A percentile compares a stretch with the other conserved stretches of the same genome.
Conservation (phyloP, 2,113 vertebrate genomes). For the Chlorodrepanis virens region DNA sequence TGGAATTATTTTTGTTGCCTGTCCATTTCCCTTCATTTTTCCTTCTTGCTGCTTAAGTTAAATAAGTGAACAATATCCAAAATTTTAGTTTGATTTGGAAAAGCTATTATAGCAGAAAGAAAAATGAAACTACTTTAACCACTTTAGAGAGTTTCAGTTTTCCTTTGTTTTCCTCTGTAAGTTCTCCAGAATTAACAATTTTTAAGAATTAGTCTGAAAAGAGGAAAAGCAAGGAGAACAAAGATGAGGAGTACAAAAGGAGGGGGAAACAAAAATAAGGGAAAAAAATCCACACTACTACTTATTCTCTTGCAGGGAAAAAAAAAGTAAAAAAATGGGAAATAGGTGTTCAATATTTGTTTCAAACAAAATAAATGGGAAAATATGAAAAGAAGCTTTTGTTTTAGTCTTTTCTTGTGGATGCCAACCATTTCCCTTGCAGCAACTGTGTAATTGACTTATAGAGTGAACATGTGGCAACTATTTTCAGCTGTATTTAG, state of each 20-base stretch:
- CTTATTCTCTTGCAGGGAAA: background rate
- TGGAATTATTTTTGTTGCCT: background rate
- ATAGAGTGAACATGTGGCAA: conserved; percentile 51
- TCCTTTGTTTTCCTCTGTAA: conserved; percentile 21
- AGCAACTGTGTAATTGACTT: conserved; percentile 22
- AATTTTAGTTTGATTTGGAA: conserved; percentile 51
- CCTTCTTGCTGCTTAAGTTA: background rate
- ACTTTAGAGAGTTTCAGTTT: conserved; percentile 41
- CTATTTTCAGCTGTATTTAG: conserved; percentile 34
- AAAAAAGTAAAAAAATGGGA: background rate
- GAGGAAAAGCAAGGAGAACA: background rate
- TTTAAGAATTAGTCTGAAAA: background rate
- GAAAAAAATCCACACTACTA: background rate
- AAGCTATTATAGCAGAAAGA: background rate
- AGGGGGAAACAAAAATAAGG: background rate
- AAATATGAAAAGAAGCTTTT: background rate
- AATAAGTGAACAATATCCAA: conserved; percentile 21
- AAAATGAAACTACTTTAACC: conserved; percentile 38
- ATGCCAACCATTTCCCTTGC: conserved; percentile 28
- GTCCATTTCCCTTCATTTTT: conserved; percentile 5
- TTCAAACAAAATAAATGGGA: background rate
- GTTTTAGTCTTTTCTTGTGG: background rate
- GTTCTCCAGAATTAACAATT: conserved; percentile 12
- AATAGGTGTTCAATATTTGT: background rate
- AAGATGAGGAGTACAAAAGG: background rate